Evolutionary conservation across 2,113 vertebrate species (phyloP).

Genomic region (Gnathonemus echidnorhynchus): DNA sequence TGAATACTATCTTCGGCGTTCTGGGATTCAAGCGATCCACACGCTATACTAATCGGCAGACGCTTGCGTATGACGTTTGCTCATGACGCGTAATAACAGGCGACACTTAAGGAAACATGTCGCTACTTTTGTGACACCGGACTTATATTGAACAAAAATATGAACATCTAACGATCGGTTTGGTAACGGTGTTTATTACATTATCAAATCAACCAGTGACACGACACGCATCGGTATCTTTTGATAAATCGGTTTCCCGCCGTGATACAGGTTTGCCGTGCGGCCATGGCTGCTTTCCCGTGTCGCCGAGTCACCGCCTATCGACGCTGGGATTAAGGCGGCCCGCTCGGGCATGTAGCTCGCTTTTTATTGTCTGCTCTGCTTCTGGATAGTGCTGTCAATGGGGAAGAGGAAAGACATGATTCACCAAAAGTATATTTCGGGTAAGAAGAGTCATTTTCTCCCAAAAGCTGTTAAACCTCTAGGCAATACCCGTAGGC

Average conservation of each 20-base stretch:
- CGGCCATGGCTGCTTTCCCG: neutral
- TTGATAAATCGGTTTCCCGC: neutral
- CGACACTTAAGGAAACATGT: neutral
- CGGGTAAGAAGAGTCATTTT: conserved; percentile 39
- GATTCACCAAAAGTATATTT: conserved; percentile 59
- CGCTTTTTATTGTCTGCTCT: neutral
- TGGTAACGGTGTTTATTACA: neutral
- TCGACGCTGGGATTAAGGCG: neutral
- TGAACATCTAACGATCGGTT: neutral
- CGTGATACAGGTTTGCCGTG: neutral
- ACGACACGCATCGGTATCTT: neutral
- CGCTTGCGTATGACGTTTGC: neutral
- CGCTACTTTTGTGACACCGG: neutral
- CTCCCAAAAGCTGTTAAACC: neutral
- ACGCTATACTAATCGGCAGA: neutral
- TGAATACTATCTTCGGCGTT: neutral
- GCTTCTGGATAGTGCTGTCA: conserved; percentile 20
- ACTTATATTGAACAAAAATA: neutral
- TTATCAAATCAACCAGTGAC: neutral
- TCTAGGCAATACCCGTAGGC: neutral
- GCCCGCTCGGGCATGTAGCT: conserved; percentile 6
- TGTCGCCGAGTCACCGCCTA: neutral
- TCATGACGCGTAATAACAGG: neutral
- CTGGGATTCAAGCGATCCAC: neutral
- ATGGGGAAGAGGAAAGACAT: conserved; percentile 72